Evolutionary conservation across 1,140 invertebrate species (phyloP), one percentile per base, ranked within the genome.

Genomic region (Cydia splendana): DNA sequence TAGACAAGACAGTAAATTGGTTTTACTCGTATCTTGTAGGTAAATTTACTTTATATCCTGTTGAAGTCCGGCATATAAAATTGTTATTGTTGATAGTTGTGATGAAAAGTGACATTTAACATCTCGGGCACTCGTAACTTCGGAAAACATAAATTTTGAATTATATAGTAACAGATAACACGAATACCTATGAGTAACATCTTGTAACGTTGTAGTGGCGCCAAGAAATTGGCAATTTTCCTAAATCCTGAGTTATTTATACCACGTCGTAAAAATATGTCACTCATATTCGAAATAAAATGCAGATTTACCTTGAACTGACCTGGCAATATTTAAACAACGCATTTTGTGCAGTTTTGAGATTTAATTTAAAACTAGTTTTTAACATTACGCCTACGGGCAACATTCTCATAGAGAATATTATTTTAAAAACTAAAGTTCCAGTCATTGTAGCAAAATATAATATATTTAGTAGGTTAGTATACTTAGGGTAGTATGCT

Each of bases 241-340:
- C 67, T 71, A 71, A 71, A 45, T 71, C 18, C 34, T 45, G 7
- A 71, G n/a, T 38, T 71, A 71, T 71, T 71, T 71, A 71, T 71
- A 71, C 34, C 18, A 71, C 30, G 15, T 42, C 34, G 67, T 71
- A 71, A 71, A 18, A 38, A 71, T 18, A 45, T 71, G 67, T 71
- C 67, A 71, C 67, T 71, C 67, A 71, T 38, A 9, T 18, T 71
- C 24, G 2, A 71, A 71, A 45, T 71, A 71, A 71, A 71, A 71
- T 3, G 15, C 3, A 34, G 12, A 69, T 28, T 65, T 65, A 69
- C 34, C 38, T 71, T 71, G 34, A 71, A 71, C 18, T 30, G 67
- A 42, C 34, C 18, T 71, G 12, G 4, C 34, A 7, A 42, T 38
- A 71, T 9, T 9, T 10, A 42, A 20, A 42, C 15, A 69, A 42